phyloP scores from a whole-genome alignment of 2,797 vertebrate genomes.

The Amniataba percoides region DNA sequence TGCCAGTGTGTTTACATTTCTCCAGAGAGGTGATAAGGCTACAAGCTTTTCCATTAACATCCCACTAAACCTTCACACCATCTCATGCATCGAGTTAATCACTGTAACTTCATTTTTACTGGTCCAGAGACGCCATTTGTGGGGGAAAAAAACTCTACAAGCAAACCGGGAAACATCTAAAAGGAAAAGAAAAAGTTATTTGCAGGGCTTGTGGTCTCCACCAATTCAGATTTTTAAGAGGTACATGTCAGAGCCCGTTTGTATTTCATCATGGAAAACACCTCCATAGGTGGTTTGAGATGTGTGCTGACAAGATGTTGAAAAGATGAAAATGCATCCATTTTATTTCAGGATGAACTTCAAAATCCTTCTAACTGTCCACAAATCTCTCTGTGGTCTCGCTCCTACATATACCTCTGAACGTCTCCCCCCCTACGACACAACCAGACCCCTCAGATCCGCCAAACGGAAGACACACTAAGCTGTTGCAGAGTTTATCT shows the following conservation, averaged over 20 bases:
- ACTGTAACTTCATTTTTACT: conserved; percentile 2
- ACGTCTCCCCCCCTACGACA: too few relatives aligned
- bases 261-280: neutral
- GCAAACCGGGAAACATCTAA: neutral
- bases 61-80: neutral
- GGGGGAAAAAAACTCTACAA: neutral
- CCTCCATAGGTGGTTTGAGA: neutral
- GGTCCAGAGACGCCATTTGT: neutral
- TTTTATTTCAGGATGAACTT: too few relatives aligned
- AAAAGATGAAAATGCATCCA: neutral
- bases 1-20: conserved; percentile 16
- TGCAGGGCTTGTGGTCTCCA: neutral
- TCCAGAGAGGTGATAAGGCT: conserved; percentile 18
- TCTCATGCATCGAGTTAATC: conserved; percentile 2
- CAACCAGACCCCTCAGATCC: too few relatives aligned
- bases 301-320: neutral
- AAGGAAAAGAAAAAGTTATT: neutral
- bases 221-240: neutral
- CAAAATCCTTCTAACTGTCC: too few relatives aligned
- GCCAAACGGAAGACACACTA: neutral
- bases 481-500: neutral
- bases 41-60: conserved; percentile 9
- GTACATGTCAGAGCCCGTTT: neutral
- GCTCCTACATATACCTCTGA: too few relatives aligned
- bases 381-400: too few relatives aligned